Evolutionary conservation across 2,113 vertebrate species (phyloP).

Genomic region (Probosciger aterrimus): DNA sequence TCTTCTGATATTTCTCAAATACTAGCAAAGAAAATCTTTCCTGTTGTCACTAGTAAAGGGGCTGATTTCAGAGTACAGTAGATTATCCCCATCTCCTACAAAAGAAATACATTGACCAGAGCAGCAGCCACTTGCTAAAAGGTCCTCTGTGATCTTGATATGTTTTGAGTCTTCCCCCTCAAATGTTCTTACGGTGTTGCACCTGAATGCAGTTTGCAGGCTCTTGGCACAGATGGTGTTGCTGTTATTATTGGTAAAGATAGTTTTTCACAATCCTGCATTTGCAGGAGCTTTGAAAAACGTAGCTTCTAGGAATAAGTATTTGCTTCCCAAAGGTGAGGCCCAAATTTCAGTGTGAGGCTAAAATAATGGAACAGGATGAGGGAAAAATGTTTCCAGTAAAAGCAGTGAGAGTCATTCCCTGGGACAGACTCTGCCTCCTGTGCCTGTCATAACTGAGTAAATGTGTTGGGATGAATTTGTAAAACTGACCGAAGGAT

Average conservation of each 20-base stretch:
- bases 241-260: neutral
- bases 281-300: neutral
- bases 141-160: neutral
- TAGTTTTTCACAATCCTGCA: fast-evolving
- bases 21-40: neutral
- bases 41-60: neutral
- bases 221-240: neutral
- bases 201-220: neutral
- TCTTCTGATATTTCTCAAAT: neutral
- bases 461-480: neutral
- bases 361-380: neutral
- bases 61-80: neutral
- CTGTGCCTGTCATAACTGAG: fast-evolving
- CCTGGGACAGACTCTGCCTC: neutral
- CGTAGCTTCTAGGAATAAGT: neutral
- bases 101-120: neutral
- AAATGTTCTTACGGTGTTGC: neutral
- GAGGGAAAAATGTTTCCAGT: neutral
- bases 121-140: neutral
- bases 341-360: neutral
- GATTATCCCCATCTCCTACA: neutral
- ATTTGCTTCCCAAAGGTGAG: neutral
- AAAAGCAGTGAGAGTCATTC: neutral
- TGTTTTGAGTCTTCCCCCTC: neutral
- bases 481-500: neutral